Conservation (phyloP, 1,140 invertebrate genomes). For the Eriosoma lanigerum region DNA sequence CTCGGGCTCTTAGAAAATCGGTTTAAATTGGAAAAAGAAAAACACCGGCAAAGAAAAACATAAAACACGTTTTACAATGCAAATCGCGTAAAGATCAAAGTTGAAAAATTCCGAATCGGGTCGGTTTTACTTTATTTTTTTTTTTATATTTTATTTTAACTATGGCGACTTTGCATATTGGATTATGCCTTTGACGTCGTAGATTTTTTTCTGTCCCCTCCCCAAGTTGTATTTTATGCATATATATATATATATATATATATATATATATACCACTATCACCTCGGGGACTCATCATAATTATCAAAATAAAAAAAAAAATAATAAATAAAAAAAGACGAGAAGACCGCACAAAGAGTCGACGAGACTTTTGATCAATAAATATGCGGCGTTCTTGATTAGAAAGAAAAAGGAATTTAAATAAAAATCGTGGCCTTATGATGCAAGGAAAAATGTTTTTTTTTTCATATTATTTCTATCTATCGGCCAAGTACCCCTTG, state of each 20-base stretch:
- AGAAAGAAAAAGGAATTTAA: conserved; percentile 49
- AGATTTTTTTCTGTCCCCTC: conserved; percentile 40
- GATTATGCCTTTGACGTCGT: conserved; percentile 49
- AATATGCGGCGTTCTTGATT: conserved; percentile 51
- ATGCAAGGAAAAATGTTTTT: conserved; percentile 38
- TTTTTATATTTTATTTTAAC: conserved; percentile 34
- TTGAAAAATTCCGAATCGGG: conserved; percentile 51
- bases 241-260: conserved; percentile 8
- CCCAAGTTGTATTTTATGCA: conserved; percentile 28
- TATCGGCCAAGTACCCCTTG: conserved; percentile 39
- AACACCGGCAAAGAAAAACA: conserved; percentile 50
- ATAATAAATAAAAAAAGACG: conserved; percentile 5
- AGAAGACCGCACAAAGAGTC: conserved; percentile 35
- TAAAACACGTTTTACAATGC: conserved; percentile 51
- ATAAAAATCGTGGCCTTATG: conserved; percentile 48
- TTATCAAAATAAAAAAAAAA: conserved; percentile 40
- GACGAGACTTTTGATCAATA: conserved; percentile 49
- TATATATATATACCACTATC: conserved; percentile 10
- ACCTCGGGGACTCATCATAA: conserved; percentile 51
- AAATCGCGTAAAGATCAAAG: conserved; percentile 52
- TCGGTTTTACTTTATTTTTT: conserved; percentile 24
- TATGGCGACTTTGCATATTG: conserved; percentile 46
- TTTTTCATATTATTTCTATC: background rate
- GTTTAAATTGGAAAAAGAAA: conserved; percentile 52
- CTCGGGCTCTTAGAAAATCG: conserved; percentile 45